These are phyloP conservation scores for Parauchenoglanis punctatus DNA, from an alignment of 2,797 vertebrate species.

Conservation along the genomic window DNA sequence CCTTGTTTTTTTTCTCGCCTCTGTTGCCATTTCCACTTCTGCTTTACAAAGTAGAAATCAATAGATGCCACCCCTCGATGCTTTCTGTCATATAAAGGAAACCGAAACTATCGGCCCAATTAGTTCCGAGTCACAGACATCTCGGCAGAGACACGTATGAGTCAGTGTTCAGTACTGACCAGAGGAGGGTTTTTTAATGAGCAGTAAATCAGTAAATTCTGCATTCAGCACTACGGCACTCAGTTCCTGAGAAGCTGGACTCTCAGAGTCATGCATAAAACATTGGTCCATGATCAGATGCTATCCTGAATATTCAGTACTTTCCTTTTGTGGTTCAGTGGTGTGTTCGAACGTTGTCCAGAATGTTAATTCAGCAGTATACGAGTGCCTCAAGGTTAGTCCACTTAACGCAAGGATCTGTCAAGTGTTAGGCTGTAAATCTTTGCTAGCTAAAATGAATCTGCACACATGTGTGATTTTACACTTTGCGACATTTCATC, in stretches of 20 bases:
- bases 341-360: not conserved
- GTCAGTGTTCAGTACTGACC: not conserved
- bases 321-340: not conserved
- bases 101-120: not conserved
- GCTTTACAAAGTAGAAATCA: not conserved
- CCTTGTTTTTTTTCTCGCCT: not conserved
- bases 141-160: not conserved
- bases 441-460: not conserved
- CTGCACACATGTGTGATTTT: too few species aligned
- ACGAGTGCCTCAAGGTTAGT: not conserved
- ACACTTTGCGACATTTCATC: too few species aligned
- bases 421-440: not conserved
- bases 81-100: not conserved
- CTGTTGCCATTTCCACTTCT: slow-evolving; percentile 1
- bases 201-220: not conserved
- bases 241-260: not conserved
- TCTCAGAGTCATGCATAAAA: not conserved
- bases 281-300: not conserved
- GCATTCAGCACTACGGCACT: not conserved
- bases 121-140: not conserved
- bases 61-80: not conserved
- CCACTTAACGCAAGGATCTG: not conserved
- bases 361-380: too few species aligned
- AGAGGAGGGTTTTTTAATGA: not conserved
- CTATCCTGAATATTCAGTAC: not conserved